Evolutionary conservation across 2,113 vertebrate species (phyloP).

Genomic region (Lutjanus erythropterus): DNA sequence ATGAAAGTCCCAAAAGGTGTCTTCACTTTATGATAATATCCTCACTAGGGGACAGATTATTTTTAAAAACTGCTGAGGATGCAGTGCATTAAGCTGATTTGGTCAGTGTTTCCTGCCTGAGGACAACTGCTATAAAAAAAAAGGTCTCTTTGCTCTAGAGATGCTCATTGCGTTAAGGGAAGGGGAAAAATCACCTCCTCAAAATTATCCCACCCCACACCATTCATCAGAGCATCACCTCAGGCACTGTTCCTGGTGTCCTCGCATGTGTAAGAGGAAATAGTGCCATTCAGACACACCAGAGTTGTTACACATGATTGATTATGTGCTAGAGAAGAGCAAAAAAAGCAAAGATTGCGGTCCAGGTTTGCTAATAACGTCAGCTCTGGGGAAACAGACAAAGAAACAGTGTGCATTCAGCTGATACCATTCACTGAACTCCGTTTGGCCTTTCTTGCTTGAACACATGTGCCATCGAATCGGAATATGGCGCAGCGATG

Average conservation of each 20-base stretch:
- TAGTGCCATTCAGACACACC: slow-evolving; percentile 38
- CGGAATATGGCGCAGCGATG: slow-evolving; percentile 43
- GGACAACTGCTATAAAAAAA: slow-evolving; percentile 35
- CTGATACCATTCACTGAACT: slow-evolving; percentile 59
- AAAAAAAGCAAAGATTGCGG: slow-evolving; percentile 7
- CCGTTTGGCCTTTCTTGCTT: slow-evolving; percentile 46
- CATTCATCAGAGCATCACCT: slow-evolving; percentile 44
- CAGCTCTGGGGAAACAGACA: slow-evolving; percentile 8
- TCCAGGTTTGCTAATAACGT: slow-evolving; percentile 31
- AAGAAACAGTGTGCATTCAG: slow-evolving; percentile 34
- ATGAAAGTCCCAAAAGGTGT: slow-evolving; percentile 15
- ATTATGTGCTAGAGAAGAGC: slow-evolving; percentile 33
- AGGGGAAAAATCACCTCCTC: neutral
- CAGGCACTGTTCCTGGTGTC: slow-evolving; percentile 35
- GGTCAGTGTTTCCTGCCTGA: slow-evolving; percentile 24
- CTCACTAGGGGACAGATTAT: slow-evolving; percentile 15
- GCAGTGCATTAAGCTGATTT: slow-evolving; percentile 34
- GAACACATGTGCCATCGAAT: slow-evolving; percentile 35
- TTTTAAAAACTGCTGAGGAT: slow-evolving; percentile 53
- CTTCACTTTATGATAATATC: neutral
- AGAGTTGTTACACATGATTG: slow-evolving; percentile 57
- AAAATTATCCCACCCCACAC: slow-evolving; percentile 32
- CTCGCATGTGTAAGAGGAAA: slow-evolving; percentile 38
- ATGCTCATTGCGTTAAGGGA: slow-evolving; percentile 2
- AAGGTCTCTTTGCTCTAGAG: slow-evolving; percentile 4